Evolutionary conservation across 2,888 invertebrate species (phyloP).

Genomic region (Ptilodon capucinus): DNA sequence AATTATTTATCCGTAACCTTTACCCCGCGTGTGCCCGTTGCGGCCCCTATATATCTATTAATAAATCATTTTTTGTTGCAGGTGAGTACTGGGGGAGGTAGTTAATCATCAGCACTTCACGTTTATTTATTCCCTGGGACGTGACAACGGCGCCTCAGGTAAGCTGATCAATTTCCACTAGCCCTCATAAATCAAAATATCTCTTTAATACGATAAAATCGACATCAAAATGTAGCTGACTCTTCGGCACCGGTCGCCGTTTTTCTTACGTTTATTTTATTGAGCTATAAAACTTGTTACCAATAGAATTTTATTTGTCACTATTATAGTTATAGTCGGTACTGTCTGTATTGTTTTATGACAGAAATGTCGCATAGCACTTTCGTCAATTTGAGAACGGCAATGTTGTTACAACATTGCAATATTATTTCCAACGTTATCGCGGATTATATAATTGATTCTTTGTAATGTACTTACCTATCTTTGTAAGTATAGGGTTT

Average conservation of each 20-base stretch:
- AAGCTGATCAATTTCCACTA: constrained; percentile 15
- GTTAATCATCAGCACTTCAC: constrained; percentile 25
- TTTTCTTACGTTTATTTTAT: constrained; percentile 6
- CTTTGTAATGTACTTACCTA: neutral
- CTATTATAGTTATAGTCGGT: no score
- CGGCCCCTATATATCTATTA: constrained; percentile 8
- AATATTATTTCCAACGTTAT: no score
- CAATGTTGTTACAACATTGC: no score
- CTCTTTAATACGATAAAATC: constrained; percentile 7
- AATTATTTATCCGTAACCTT: neutral
- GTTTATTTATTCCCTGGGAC: constrained; percentile 25
- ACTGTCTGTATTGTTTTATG: neutral
- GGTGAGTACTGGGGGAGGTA: constrained; percentile 36
- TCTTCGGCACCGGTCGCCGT: neutral
- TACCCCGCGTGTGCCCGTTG: neutral
- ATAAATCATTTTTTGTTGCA: constrained; percentile 35
- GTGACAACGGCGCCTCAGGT: constrained; percentile 28
- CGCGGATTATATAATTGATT: no score
- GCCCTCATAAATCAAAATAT: constrained; percentile 20
- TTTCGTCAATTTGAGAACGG: no score
- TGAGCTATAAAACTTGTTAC: constrained; percentile 8
- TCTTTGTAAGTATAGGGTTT: no score
- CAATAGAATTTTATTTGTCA: constrained; percentile 5
- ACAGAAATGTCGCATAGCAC: no score
- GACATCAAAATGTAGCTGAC: constrained; percentile 9